Conservation (phyloP, 2,113 vertebrate genomes). For the Muntiacus reevesi region DNA sequence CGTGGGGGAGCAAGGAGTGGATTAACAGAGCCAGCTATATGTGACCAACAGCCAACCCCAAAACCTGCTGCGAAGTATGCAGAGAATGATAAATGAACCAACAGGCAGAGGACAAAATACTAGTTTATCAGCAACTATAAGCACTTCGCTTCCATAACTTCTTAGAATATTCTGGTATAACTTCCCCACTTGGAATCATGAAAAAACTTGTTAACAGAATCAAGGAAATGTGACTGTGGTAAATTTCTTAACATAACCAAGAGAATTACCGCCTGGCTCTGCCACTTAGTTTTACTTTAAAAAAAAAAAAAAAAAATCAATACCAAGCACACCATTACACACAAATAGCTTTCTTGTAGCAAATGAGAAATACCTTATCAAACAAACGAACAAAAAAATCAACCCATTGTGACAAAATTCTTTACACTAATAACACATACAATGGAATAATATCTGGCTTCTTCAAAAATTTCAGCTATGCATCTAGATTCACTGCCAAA, state of each 20-base stretch:
- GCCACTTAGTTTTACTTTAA: background rate
- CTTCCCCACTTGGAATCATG: background rate
- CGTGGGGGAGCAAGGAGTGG: background rate
- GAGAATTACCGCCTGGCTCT: background rate
- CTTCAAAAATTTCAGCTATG: background rate
- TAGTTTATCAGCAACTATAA: background rate
- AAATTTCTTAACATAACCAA: background rate
- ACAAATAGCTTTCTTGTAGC: background rate
- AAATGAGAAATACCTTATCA: constrained; percentile 16
- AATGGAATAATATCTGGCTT: background rate
- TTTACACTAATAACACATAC: background rate
- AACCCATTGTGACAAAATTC: background rate
- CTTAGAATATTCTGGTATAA: background rate
- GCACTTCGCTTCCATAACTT: background rate
- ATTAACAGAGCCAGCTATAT: background rate
- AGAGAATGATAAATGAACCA: background rate
- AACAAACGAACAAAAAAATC: background rate
- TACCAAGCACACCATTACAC: background rate
- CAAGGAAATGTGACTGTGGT: background rate
- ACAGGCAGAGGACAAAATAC: background rate
- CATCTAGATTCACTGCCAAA: background rate
- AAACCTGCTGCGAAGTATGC: background rate
- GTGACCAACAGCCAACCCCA: background rate
- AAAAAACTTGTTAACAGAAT: background rate
- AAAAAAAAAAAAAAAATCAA: background rate